Percentiles rank a stretch among this genome's conserved stretches.
Evolutionary conservation across 2,888 invertebrate genomes (phyloP).

Genomic region (Thera britannica): DNA sequence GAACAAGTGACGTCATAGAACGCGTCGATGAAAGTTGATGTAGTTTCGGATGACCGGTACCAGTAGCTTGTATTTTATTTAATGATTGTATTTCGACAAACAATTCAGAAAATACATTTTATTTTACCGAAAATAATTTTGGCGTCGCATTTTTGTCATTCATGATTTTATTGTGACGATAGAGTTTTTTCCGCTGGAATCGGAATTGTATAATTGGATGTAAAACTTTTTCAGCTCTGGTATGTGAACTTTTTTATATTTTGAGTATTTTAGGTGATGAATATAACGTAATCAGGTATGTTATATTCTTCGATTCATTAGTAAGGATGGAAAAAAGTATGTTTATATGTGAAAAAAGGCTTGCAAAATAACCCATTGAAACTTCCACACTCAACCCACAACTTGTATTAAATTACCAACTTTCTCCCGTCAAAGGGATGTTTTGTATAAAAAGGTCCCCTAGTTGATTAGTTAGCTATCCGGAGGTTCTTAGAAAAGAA

Average conservation of each 20-base stretch:
- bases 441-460: slow-evolving; percentile 43
- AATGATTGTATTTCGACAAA: background rate
- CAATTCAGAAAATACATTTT: slow-evolving; percentile 1
- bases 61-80: background rate
- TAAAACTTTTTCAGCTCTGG: background rate
- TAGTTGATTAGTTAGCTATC: slow-evolving; percentile 48
- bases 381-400: slow-evolving; percentile 4
- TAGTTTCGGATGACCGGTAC: background rate
- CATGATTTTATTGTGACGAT: slow-evolving; percentile 2
- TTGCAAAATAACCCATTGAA: slow-evolving; percentile 8
- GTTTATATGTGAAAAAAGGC: background rate
- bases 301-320: too few relatives aligned
- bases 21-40: background rate
- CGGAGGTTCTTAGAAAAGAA: slow-evolving; percentile 43
- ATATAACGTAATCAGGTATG: too few relatives aligned
- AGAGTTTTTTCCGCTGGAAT: background rate
- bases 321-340: too few relatives aligned
- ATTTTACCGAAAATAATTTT: background rate
- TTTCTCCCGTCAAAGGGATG: slow-evolving; percentile 43
- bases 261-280: too few relatives aligned
- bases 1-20: too few relatives aligned
- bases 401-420: slow-evolving; percentile 30
- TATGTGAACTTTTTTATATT: background rate
- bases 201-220: background rate
- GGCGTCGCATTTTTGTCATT: background rate